Evolutionary conservation across 2,113 vertebrate species (phyloP), one percentile per base, ranked within the genome.

Genomic region (Oreochromis niloticus): DNA sequence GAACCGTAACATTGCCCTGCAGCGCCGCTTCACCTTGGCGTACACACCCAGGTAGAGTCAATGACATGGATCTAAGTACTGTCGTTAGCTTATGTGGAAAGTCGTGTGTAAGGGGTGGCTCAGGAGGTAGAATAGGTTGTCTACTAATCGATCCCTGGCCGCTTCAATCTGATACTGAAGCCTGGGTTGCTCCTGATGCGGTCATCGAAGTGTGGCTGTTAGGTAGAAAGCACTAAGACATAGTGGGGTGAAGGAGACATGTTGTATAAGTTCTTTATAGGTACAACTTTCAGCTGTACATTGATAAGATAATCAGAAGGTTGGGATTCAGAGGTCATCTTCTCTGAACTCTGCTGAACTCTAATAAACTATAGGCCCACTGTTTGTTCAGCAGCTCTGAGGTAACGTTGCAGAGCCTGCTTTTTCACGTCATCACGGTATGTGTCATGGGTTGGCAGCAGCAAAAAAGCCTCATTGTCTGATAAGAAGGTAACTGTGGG

Each of bases 11-110:
- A 95, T 97, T 75, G 95, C 97, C 46, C 93, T 97, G 85, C 97
- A 97, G 95, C 96, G 98, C 78, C 97, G 97, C 52, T 98, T 98
- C 97, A 98, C 98, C 2, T 93, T 98, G 96, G 97, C 98, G 4
- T 96, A 98, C 94, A 96, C 97, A 63, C 97, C 97, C 93, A 97
- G 98, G 98, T 99, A 98, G 95, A 89, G 88, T 73, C 19, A 14
- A 48, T 78, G 5, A 10, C 46, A 12, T 57, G 14, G 3, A 80
- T 73, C 6, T 22, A 78, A 50, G 5, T 78, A 24, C 43, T 12
- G 6, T 50, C 6, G 24, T 82, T 75, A 63, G 54, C 7, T 34
- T 81, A 68, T 43, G 43, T 22, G 43, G 7, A 66, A 66, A 14
- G 71, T 9, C 43, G 11, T 48, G n/a, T 30, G 6, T 66, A 1